phyloP scores from a whole-genome alignment of 2,888 invertebrate genomes.

The Venustoraphidia nigricollis region DNA sequence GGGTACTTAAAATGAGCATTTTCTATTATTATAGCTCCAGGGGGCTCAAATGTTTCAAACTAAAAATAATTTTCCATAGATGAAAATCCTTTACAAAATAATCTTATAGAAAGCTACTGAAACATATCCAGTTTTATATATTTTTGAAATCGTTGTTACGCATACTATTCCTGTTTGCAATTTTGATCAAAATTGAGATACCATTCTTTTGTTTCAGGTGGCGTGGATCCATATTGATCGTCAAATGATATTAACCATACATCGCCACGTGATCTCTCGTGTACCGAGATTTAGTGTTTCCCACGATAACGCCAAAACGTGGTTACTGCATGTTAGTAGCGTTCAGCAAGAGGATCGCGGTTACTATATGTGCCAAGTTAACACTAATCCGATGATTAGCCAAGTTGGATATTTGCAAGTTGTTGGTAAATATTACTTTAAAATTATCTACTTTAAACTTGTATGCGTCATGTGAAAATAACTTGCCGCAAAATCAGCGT shows the following conservation, averaged over 20 bases:
- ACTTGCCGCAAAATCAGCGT: too few species aligned
- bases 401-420: conserved; percentile 88
- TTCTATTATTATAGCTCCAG: too few species aligned
- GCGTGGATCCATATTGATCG: conserved; percentile 92
- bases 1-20: too few species aligned
- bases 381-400: conserved; percentile 89
- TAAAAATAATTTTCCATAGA: too few species aligned
- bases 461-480: neutral
- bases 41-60: too few species aligned
- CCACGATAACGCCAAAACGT: conserved; percentile 83
- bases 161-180: too few species aligned
- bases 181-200: too few species aligned
- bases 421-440: conserved; percentile 51
- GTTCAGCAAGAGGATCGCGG: conserved; percentile 86
- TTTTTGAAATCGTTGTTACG: too few species aligned
- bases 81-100: too few species aligned
- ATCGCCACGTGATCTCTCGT: conserved; percentile 79
- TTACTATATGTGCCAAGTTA: conserved; percentile 80
- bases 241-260: conserved; percentile 85
- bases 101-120: too few species aligned
- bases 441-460: neutral
- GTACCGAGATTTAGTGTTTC: conserved; percentile 84
- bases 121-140: too few species aligned
- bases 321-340: conserved; percentile 79
- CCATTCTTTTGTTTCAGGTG: conserved; percentile 40